Evolutionary conservation across 2,113 vertebrate genomes (phyloP).

Genomic region (Mobula hypostoma): DNA sequence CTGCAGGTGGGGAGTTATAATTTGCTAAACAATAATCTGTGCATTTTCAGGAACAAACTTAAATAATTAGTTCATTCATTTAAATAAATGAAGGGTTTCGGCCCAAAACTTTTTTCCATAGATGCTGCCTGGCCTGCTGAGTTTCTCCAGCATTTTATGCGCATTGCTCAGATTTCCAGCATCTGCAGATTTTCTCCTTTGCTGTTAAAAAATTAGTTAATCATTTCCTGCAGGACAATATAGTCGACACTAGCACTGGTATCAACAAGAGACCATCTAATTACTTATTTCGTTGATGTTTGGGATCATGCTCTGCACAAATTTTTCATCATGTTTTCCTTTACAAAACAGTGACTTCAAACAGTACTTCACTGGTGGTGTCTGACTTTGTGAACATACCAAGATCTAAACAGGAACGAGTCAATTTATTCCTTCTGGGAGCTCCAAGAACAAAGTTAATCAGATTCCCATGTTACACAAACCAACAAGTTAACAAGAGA

Average conservation of each 20-base stretch:
- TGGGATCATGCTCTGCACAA: neutral
- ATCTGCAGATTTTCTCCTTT: too few species aligned
- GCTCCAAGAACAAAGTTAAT: neutral
- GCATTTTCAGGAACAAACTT: too few species aligned
- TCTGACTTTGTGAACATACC: neutral
- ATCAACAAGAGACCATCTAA: neutral
- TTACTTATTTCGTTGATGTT: neutral
- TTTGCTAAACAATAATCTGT: neutral
- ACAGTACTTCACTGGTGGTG: neutral
- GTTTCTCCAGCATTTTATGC: too few species aligned
- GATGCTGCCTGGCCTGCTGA: too few species aligned
- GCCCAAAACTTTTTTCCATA: too few species aligned
- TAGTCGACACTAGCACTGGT: neutral
- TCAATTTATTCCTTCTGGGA: neutral
- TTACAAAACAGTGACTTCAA: neutral
- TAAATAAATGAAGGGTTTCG: too few species aligned
- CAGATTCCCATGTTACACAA: neutral
- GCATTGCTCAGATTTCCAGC: too few species aligned
- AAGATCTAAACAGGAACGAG: neutral
- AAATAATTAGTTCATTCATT: too few species aligned
- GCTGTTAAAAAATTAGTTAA: neutral
- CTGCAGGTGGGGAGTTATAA: neutral
- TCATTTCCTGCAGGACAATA: neutral
- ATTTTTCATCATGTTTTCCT: neutral
- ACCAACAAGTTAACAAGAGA: neutral